phyloP scores from a whole-genome alignment of 1,140 invertebrate genomes.

The Caenorhabditis latens region DNA sequence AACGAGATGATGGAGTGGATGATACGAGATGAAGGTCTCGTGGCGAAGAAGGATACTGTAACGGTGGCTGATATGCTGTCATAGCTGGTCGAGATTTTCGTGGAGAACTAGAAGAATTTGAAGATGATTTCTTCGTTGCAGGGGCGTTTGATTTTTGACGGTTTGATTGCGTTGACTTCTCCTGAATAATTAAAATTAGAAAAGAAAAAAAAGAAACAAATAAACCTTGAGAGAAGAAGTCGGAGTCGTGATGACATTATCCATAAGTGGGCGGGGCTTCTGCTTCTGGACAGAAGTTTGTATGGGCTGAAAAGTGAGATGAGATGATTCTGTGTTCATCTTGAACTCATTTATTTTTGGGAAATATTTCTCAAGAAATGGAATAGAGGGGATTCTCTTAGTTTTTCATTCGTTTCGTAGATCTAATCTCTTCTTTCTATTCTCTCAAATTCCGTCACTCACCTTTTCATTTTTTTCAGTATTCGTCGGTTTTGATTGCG shows the following conservation, averaged over 20 bases:
- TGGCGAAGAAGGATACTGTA: constrained; percentile 36
- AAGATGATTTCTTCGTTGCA: constrained; percentile 3
- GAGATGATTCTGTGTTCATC: too few relatives aligned
- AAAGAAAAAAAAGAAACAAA: neutral
- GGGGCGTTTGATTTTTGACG: constrained; percentile 52
- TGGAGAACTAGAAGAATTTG: neutral
- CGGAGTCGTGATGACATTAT: neutral
- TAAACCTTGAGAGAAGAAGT: constrained; percentile 41
- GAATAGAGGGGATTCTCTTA: too few relatives aligned
- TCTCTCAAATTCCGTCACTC: neutral
- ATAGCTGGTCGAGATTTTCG: constrained; percentile 11
- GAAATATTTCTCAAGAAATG: neutral
- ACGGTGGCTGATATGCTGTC: neutral
- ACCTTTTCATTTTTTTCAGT: constrained; percentile 52
- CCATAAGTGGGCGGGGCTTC: constrained; percentile 48
- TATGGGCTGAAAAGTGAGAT: neutral
- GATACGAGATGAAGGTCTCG: constrained; percentile 53
- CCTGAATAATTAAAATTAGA: neutral
- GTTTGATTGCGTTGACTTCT: constrained; percentile 24
- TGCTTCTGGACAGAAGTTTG: constrained; percentile 48
- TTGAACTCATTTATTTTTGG: neutral
- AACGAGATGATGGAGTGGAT: constrained; percentile 33
- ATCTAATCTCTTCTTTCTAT: too few relatives aligned
- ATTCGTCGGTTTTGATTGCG: constrained; percentile 49
- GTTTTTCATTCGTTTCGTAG: too few relatives aligned